Evolutionary conservation across 1,140 invertebrate genomes (phyloP).

Genomic region (Amyelois transitella): DNA sequence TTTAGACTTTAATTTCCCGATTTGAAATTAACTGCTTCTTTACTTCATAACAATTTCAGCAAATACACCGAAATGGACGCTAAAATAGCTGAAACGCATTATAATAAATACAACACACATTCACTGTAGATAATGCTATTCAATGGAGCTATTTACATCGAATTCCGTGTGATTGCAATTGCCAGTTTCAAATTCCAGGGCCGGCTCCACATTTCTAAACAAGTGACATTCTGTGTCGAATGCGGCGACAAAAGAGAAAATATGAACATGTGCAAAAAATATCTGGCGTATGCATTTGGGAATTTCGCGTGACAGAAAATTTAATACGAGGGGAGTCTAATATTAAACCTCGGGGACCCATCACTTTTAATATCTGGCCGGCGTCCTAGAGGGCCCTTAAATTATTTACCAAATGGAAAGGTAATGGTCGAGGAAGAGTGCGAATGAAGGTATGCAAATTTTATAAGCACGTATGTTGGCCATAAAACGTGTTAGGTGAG

Average conservation of each 20-base stretch:
- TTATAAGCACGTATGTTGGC: conserved; percentile 63
- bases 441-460: conserved; percentile 72
- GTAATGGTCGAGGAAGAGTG: conserved; percentile 70
- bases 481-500: conserved; percentile 46
- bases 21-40: too few relatives aligned
- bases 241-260: conserved; percentile 57
- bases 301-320: conserved; percentile 73
- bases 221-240: conserved; percentile 69
- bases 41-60: too few relatives aligned
- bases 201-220: conserved; percentile 40
- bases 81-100: too few relatives aligned
- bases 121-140: conserved; percentile 4
- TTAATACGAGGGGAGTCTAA: conserved; percentile 73
- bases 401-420: conserved; percentile 74
- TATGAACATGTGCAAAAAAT: conserved; percentile 74
- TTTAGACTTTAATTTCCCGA: too few relatives aligned
- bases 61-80: too few relatives aligned
- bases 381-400: conserved; percentile 66
- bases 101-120: too few relatives aligned
- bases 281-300: conserved; percentile 71
- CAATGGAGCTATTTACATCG: conserved; percentile 10
- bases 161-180: conserved; percentile 3
- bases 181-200: conserved; percentile 33
- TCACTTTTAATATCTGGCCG: conserved; percentile 73
- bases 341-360: conserved; percentile 72